These are phyloP conservation scores for Drosophila lutescens DNA, from an alignment of 2,888 invertebrate species.

Conservation along the genomic window DNA sequence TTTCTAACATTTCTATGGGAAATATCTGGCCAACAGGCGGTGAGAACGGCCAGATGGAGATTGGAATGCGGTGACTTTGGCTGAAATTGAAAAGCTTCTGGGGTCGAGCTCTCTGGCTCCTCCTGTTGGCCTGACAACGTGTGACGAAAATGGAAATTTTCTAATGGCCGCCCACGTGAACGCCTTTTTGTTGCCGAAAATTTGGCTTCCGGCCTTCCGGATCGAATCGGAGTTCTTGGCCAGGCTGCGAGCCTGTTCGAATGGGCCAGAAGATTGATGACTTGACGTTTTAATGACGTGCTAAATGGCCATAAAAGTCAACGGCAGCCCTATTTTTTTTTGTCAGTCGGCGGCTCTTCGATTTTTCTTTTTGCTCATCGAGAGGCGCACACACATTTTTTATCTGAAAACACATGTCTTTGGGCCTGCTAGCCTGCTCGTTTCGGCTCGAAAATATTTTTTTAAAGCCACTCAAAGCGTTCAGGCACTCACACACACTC, in stretches of 20 bases:
- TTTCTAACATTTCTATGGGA: conserved; percentile 83
- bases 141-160: conserved; percentile 84
- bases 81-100: conserved; percentile 4
- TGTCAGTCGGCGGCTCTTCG: background rate
- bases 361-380: conserved; percentile 21
- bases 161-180: conserved; percentile 63
- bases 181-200: conserved; percentile 36
- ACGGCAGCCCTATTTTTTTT: conserved; percentile 29
- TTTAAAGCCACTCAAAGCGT: conserved; percentile 55
- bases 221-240: conserved; percentile 29
- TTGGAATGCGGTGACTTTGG: conserved; percentile 61
- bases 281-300: conserved; percentile 84
- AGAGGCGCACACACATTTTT: conserved; percentile 11
- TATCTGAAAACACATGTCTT: conserved; percentile 46
- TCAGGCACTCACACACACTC: conserved; percentile 12
- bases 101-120: background rate
- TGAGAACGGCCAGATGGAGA: conserved; percentile 65
- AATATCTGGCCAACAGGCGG: conserved; percentile 83
- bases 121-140: conserved; percentile 79
- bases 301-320: conserved; percentile 76
- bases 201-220: conserved; percentile 68
- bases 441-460: conserved; percentile 69
- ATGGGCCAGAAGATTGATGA: conserved; percentile 84
- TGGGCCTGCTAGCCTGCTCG: conserved; percentile 68
- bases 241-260: conserved; percentile 82